Percentiles rank a stretch among this genome's conserved stretches.
Evolutionary conservation across 1,140 invertebrate species (phyloP).

Genomic region (Drosophila rufa): DNA sequence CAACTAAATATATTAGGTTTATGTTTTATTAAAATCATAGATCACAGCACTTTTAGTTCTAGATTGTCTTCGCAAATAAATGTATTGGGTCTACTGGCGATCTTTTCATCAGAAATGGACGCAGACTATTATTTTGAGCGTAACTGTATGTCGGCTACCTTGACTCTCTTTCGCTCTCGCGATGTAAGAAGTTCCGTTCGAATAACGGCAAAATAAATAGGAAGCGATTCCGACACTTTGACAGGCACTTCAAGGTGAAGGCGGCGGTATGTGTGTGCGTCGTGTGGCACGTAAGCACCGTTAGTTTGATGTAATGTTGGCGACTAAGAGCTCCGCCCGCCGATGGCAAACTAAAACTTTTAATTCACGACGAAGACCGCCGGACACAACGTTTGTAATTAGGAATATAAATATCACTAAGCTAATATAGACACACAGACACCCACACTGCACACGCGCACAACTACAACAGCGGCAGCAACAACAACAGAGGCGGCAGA

Average conservation of each 20-base stretch:
- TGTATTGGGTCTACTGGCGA: no score
- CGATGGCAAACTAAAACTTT: constrained; percentile 52
- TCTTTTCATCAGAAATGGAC: neutral
- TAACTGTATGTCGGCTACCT: constrained; percentile 33
- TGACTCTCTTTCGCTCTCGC: constrained; percentile 33
- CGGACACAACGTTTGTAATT: constrained; percentile 51
- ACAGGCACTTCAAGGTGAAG: constrained; percentile 54
- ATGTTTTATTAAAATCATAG: neutral
- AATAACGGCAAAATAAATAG: constrained; percentile 43
- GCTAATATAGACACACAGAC: constrained; percentile 52
- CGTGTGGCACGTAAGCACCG: constrained; percentile 52
- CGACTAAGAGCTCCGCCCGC: constrained; percentile 37
- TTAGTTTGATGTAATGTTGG: constrained; percentile 29
- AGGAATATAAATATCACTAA: constrained; percentile 65
- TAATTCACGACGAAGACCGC: constrained; percentile 24
- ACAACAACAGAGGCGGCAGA: constrained; percentile 27
- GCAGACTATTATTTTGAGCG: constrained; percentile 20
- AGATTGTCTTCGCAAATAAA: no score
- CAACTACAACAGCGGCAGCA: constrained; percentile 25
- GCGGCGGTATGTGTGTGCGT: constrained; percentile 18
- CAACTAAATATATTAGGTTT: no score
- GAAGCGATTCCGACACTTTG: constrained; percentile 36
- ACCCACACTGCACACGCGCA: constrained; percentile 41
- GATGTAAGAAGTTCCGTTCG: constrained; percentile 48
- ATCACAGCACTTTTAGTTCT: neutral